Conservation (phyloP, 2,113 vertebrate species). For the Arothron firmamentum region DNA sequence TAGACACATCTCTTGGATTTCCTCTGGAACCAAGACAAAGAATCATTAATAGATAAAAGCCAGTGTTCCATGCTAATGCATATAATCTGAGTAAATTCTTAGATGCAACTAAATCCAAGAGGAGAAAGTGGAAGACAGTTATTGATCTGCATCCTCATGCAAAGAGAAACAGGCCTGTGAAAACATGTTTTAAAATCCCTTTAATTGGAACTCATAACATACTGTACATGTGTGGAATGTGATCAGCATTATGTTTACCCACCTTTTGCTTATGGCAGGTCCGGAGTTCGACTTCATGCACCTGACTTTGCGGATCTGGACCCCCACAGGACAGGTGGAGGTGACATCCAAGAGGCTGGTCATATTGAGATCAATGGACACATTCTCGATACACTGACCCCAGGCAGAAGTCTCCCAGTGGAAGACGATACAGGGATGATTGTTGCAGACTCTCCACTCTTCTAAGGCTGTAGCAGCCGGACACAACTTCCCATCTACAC, state of each 20-base stretch:
- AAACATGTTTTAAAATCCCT: background rate
- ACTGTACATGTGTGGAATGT: too few relatives aligned
- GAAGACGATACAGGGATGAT: conserved; percentile 81
- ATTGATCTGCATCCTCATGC: background rate
- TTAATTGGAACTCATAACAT: background rate
- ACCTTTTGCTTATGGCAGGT: conserved; percentile 88
- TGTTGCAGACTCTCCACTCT: conserved; percentile 85
- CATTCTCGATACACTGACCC: conserved; percentile 81
- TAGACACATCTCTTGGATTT: too few relatives aligned
- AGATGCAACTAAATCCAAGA: background rate
- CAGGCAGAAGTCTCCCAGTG: conserved; percentile 87
- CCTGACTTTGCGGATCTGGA: conserved; percentile 83
- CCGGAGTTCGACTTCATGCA: conserved; percentile 83
- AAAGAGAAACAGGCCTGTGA: background rate
- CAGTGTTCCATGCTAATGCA: background rate
- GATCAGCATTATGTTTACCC: background rate
- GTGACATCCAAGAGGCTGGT: conserved; percentile 70
- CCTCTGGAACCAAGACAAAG: background rate
- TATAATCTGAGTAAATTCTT: background rate
- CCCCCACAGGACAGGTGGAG: conserved; percentile 77
- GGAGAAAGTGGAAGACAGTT: background rate
- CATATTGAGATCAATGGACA: conserved; percentile 66
- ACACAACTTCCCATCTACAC: conserved; percentile 82
- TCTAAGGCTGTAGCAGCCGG: conserved; percentile 80
- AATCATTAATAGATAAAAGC: background rate